A percentile compares a stretch with the other conserved stretches of the same genome.
These are phyloP conservation scores for Caloenas nicobarica DNA, from an alignment of 2,113 vertebrate genomes.

Conservation along the genomic window DNA sequence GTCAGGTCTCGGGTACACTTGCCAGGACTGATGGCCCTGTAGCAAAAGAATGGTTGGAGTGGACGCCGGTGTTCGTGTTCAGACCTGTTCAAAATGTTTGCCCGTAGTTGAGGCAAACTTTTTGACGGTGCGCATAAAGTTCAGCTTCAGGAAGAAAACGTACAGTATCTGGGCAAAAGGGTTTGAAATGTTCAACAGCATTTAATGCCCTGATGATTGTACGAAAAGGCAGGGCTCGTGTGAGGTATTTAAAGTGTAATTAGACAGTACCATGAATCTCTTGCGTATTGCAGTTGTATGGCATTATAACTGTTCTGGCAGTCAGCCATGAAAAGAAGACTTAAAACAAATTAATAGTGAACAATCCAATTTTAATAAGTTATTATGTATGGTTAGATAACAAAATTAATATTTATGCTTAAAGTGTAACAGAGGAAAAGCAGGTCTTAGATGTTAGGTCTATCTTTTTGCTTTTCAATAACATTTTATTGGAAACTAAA, in stretches of 20 bases:
- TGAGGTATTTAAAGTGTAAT: not conserved
- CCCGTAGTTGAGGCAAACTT: not conserved
- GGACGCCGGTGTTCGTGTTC: not conserved
- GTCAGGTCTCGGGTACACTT: not conserved
- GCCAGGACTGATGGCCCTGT: not conserved
- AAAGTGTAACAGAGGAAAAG: not conserved
- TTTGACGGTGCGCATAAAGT: not conserved
- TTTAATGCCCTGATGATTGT: not conserved
- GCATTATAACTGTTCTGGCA: slow-evolving; percentile 34
- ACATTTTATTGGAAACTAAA: not conserved
- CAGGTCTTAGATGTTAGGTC: not conserved
- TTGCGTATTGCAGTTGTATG: not conserved
- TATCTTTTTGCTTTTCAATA: not conserved
- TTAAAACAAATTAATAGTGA: slow-evolving; percentile 36
- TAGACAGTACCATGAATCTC: not conserved
- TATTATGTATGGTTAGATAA: slow-evolving; percentile 18
- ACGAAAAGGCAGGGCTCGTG: not conserved
- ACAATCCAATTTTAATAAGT: not conserved
- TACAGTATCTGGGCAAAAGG: not conserved
- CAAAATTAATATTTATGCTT: slow-evolving; percentile 13
- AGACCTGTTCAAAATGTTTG: not conserved
- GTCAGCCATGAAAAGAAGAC: not conserved
- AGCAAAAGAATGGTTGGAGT: not conserved
- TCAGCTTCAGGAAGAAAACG: not conserved
- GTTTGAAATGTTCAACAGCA: not conserved